A percentile compares a stretch with the other conserved stretches of the same genome.
Evolutionary conservation across 2,797 vertebrate species (phyloP).

Genomic region (Holocentrus rufus): DNA sequence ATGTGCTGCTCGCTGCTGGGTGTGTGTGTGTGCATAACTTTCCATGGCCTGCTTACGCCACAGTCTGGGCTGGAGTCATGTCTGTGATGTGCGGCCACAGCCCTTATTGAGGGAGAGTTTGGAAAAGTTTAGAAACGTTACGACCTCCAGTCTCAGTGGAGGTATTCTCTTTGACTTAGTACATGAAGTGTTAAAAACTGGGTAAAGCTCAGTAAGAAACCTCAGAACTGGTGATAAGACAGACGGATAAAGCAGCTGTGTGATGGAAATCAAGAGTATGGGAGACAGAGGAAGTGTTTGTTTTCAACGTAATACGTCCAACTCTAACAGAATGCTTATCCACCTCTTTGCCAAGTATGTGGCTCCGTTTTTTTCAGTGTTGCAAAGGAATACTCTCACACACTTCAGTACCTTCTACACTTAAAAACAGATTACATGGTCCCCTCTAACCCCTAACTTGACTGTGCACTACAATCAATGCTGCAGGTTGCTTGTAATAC

Average conservation of each 20-base stretch:
- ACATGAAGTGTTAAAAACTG: background rate
- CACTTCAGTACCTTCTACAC: too few species aligned
- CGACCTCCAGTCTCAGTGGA: background rate
- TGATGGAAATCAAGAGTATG: background rate
- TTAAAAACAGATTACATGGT: too few species aligned
- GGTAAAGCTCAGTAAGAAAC: too few species aligned
- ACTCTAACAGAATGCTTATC: background rate
- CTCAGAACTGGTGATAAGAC: background rate
- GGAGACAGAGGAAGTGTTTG: background rate
- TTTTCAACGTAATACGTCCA: background rate
- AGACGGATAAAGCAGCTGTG: background rate
- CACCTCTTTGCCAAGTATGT: background rate
- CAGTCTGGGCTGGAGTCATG: background rate
- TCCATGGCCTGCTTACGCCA: slow-evolving; percentile 8
- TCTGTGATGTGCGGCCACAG: too few species aligned
- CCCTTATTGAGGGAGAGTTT: too few species aligned
- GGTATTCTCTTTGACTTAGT: background rate
- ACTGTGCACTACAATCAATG: too few species aligned
- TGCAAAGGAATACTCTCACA: background rate
- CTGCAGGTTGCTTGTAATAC: too few species aligned
- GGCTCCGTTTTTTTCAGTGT: background rate
- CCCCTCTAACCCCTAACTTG: too few species aligned
- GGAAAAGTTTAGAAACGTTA: too few species aligned
- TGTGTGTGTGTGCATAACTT: background rate
- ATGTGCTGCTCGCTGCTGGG: background rate